Percentiles rank a stretch among this genome's conserved stretches.
Evolutionary conservation across 2,797 vertebrate species (phyloP).

Genomic region (Crenichthys baileyi): DNA sequence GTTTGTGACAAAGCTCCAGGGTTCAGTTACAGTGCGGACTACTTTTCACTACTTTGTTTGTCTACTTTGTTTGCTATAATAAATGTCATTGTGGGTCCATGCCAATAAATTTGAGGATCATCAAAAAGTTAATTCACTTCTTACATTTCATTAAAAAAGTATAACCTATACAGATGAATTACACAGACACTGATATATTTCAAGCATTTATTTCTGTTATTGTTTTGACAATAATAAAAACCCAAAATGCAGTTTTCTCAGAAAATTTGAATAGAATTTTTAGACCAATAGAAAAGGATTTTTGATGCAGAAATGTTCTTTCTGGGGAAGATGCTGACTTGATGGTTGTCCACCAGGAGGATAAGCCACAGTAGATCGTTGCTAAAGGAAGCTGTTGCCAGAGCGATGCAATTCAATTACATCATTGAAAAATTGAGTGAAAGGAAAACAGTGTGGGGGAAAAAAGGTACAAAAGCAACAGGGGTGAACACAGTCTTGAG

Average conservation of each 20-base stretch:
- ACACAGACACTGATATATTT: not conserved
- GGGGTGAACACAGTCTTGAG: not conserved
- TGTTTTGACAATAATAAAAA: not conserved
- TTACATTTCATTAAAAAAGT: not conserved
- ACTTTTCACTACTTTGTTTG: too few species aligned
- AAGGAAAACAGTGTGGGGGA: not conserved
- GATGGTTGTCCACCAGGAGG: not conserved
- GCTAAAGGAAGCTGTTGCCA: not conserved
- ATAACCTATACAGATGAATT: not conserved
- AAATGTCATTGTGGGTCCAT: not conserved
- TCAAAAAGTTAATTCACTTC: not conserved
- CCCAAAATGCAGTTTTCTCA: not conserved
- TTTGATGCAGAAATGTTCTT: not conserved
- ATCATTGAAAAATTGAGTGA: not conserved
- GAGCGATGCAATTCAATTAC: not conserved
- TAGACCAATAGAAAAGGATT: not conserved
- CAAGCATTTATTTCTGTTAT: not conserved
- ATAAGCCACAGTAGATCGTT: not conserved
- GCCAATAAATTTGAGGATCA: not conserved
- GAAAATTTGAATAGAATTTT: not conserved
- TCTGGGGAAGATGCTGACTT: not conserved
- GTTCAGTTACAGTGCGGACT: too few species aligned
- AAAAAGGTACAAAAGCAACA: not conserved
- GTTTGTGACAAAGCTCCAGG: not conserved
- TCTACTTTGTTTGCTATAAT: not conserved